A percentile compares a stretch with the other conserved stretches of the same genome.
Evolutionary conservation across 2,888 invertebrate genomes (phyloP).

Genomic region (Phoenoteleia sp.): DNA sequence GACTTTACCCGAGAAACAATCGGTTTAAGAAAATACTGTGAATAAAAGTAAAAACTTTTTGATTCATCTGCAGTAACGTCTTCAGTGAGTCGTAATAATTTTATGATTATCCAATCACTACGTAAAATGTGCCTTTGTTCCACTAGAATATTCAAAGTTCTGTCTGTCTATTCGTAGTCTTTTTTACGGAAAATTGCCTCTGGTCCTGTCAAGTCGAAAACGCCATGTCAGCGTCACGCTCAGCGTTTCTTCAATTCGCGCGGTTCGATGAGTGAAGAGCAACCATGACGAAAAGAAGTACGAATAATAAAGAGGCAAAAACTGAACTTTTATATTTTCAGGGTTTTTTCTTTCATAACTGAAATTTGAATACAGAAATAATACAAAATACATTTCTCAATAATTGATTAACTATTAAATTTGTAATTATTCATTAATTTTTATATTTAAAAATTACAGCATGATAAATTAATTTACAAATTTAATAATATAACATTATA

Average conservation of each 20-base stretch:
- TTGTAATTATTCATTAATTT: too few species aligned
- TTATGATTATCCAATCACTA: constrained; percentile 57
- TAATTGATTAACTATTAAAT: too few species aligned
- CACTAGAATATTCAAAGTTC: constrained; percentile 35
- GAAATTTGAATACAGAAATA: too few species aligned
- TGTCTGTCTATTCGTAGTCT: constrained; percentile 47
- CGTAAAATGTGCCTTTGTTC: constrained; percentile 39
- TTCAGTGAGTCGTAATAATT: constrained; percentile 47
- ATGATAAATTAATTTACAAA: too few species aligned
- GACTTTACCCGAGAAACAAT: constrained; percentile 18
- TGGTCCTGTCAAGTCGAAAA: constrained; percentile 50
- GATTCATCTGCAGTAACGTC: constrained; percentile 38
- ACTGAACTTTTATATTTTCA: too few species aligned
- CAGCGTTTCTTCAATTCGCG: constrained; percentile 56
- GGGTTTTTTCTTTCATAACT: too few species aligned
- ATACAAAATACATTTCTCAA: too few species aligned
- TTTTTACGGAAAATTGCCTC: constrained; percentile 65
- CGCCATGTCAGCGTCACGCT: constrained; percentile 59
- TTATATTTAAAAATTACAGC: too few species aligned
- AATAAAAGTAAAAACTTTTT: constrained; percentile 8
- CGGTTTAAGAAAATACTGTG: neutral
- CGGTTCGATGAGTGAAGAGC: constrained; percentile 25
- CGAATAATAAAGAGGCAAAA: constrained; percentile 41
- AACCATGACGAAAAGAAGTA: constrained; percentile 21
- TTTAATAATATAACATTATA: too few species aligned